Evolutionary conservation across 1,140 invertebrate genomes (phyloP).

Genomic region (Berghia stephanieae): DNA sequence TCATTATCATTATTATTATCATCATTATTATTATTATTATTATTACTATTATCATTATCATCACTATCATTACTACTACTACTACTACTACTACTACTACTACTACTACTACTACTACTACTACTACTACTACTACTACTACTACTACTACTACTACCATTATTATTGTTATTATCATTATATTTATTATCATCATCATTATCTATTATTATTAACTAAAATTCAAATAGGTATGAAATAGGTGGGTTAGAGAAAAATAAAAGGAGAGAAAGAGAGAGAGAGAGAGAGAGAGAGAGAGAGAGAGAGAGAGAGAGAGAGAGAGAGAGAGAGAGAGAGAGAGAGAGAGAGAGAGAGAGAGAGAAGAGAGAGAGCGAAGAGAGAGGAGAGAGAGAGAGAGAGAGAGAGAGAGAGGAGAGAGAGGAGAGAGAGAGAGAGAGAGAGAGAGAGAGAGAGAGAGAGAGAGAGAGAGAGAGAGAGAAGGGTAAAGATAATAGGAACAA

Average conservation of each 20-base stretch:
- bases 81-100: too few relatives aligned
- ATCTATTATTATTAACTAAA: too few relatives aligned
- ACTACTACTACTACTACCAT: too few relatives aligned
- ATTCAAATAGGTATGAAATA: not conserved
- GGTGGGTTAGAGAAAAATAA: not conserved
- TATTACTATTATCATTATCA: too few relatives aligned
- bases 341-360: not conserved
- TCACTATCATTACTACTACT: too few relatives aligned
- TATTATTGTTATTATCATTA: too few relatives aligned
- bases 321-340: not conserved
- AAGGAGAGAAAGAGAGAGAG: not conserved
- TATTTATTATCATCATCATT: too few relatives aligned
- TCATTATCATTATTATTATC: too few relatives aligned
- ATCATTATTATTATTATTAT: too few relatives aligned
- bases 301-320: not conserved
- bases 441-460: not conserved
- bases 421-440: not conserved
- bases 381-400: constrained; percentile 14
- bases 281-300: constrained; percentile 5
- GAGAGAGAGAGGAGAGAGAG: not conserved
- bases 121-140: too few relatives aligned
- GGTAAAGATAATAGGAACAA: not conserved
- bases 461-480: not conserved
- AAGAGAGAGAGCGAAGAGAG: not conserved
- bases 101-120: too few relatives aligned